A percentile compares a stretch with the other conserved stretches of the same genome.
Evolutionary conservation across 2,888 invertebrate genomes (phyloP).

Genomic region (Zelleria hepariella): DNA sequence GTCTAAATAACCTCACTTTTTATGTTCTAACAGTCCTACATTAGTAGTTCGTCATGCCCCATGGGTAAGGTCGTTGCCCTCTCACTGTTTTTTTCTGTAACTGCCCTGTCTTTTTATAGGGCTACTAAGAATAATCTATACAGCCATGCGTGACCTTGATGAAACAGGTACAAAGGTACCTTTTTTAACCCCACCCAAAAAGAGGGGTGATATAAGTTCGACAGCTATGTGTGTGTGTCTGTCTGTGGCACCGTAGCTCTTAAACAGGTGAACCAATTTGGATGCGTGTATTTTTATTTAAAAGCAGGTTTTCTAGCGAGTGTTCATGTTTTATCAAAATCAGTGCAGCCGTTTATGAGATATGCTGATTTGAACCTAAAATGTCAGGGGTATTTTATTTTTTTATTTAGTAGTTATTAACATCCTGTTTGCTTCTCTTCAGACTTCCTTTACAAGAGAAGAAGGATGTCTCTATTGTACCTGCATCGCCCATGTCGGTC

Average conservation of each 20-base stretch:
- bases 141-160: not conserved
- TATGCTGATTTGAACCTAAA: no score
- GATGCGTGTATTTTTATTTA: no score
- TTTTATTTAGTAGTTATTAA: not conserved
- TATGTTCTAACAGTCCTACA: not conserved
- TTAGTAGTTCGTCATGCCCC: not conserved
- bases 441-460: conserved; percentile 52
- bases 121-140: not conserved
- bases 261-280: no score
- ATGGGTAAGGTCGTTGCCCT: not conserved
- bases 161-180: no score
- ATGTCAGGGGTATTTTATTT: no score
- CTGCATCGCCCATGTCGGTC: conserved; percentile 73
- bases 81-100: not conserved
- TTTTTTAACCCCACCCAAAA: no score
- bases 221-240: no score
- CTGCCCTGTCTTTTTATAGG: not conserved
- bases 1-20: conserved; percentile 9
- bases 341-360: no score
- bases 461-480: conserved; percentile 49
- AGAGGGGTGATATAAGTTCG: no score
- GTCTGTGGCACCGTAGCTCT: no score
- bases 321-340: no score
- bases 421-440: conserved; percentile 2
- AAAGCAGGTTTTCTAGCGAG: no score